These are phyloP conservation scores for Aphelocoma californica DNA, from an alignment of 2,797 vertebrate genomes.

Conservation along the genomic window DNA sequence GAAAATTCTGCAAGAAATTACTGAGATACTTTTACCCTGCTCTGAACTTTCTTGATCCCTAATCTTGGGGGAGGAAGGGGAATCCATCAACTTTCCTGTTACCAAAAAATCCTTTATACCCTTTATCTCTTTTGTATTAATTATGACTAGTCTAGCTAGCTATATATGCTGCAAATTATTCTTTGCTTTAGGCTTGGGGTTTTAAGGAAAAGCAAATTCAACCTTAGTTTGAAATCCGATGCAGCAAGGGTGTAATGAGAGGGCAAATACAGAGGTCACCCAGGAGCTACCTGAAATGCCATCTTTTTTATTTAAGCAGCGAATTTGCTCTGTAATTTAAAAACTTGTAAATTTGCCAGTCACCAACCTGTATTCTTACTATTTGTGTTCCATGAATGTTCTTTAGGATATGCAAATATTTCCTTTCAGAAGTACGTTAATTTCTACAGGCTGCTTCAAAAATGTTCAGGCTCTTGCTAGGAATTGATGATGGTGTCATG, in stretches of 20 bases:
- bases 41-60: not conserved
- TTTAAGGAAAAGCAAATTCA: not conserved
- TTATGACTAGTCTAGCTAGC: not conserved
- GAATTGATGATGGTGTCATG: not conserved
- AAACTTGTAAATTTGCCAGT: not conserved
- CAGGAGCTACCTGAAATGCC: not conserved
- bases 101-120: not conserved
- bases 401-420: not conserved
- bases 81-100: not conserved
- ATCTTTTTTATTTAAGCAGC: not conserved
- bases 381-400: not conserved
- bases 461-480: not conserved
- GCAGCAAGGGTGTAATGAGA: not conserved
- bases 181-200: not conserved
- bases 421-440: not conserved
- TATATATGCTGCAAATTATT: not conserved
- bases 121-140: not conserved
- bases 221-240: not conserved
- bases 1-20: not conserved
- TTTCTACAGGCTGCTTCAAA: not conserved
- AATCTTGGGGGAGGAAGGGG: not conserved
- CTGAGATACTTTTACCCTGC: not conserved
- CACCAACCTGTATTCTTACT: not conserved
- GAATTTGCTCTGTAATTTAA: not conserved
- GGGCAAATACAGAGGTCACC: not conserved